Evolutionary conservation across 2,797 vertebrate genomes (phyloP).

Genomic region (Macropus fuliginosus): DNA sequence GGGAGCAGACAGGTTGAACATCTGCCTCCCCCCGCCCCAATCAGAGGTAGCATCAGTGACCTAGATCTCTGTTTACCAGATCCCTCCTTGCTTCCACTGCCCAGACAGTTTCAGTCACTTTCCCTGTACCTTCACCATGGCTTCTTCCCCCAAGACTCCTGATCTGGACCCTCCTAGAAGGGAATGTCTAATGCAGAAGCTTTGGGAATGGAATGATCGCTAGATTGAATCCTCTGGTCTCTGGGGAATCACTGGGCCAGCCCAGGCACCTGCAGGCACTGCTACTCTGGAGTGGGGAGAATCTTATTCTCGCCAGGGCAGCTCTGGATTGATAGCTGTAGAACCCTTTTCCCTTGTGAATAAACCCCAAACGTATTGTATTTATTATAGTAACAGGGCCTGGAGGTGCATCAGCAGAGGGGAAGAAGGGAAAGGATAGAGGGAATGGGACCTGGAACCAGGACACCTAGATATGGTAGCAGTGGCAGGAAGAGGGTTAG

Average conservation of each 20-base stretch:
- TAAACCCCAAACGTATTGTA: background rate
- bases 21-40: slow-evolving; percentile 60
- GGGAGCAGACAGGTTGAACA: slow-evolving; percentile 87
- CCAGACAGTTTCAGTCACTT: slow-evolving; percentile 44
- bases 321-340: background rate
- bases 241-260: no score
- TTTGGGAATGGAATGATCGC: background rate
- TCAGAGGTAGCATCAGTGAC: background rate
- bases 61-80: background rate
- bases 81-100: background rate
- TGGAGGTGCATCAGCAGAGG: background rate
- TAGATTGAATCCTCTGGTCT: background rate
- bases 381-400: no score
- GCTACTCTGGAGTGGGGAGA: background rate
- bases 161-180: background rate
- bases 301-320: background rate
- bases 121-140: background rate
- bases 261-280: no score
- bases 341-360: background rate
- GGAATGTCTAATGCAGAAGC: background rate
- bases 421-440: background rate
- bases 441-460: background rate
- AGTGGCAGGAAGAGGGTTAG: background rate
- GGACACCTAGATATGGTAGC: background rate
- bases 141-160: background rate